Percentiles rank a stretch among this genome's conserved stretches.
Evolutionary conservation across 1,140 invertebrate species (phyloP).

Genomic region (Aphelenchoides besseyi): DNA sequence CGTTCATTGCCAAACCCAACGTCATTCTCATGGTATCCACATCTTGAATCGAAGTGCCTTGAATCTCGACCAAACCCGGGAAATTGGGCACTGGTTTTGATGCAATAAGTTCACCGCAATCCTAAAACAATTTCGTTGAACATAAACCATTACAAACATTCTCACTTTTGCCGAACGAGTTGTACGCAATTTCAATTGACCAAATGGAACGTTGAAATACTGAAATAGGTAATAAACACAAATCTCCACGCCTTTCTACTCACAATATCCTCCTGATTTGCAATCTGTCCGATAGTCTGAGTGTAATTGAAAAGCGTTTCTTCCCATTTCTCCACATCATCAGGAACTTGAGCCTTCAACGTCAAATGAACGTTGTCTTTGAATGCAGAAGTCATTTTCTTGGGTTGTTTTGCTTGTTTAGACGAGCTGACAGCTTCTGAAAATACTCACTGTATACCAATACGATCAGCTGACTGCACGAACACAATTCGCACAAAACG

Average conservation of each 20-base stretch:
- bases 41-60: not conserved
- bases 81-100: slow-evolving; percentile 1
- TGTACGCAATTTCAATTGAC: slow-evolving; percentile 23
- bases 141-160: too few relatives aligned
- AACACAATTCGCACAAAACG: too few relatives aligned
- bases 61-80: slow-evolving; percentile 11
- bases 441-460: too few relatives aligned
- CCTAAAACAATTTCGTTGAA: slow-evolving; percentile 8
- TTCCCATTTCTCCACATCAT: slow-evolving; percentile 22
- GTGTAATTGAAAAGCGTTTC: slow-evolving; percentile 13
- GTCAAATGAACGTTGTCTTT: not conserved
- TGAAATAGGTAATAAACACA: too few relatives aligned
- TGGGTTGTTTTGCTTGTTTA: not conserved
- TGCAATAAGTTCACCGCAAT: slow-evolving; percentile 10
- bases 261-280: slow-evolving; percentile 8
- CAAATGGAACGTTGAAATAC: slow-evolving; percentile 28
- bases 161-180: slow-evolving; percentile 12
- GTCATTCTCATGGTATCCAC: too few relatives aligned
- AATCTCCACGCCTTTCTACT: too few relatives aligned
- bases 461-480: too few relatives aligned
- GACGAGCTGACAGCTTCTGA: not conserved
- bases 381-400: not conserved
- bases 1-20: too few relatives aligned
- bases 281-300: slow-evolving; percentile 21
- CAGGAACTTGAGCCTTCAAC: not conserved